These are phyloP conservation scores for Serilophus lunatus DNA, from an alignment of 2,113 vertebrate species.

Conservation along the genomic window DNA sequence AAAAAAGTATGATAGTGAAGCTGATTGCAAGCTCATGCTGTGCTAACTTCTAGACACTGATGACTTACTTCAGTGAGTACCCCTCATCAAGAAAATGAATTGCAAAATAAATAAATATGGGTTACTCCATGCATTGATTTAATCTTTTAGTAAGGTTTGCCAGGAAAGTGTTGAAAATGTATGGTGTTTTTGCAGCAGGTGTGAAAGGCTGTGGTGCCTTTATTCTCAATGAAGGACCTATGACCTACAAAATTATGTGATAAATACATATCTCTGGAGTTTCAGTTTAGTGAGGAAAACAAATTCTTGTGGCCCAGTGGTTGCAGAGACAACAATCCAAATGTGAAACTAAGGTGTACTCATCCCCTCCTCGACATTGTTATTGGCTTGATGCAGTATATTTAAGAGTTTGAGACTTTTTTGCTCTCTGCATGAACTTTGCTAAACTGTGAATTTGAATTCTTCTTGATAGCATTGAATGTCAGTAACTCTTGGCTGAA, in stretches of 20 bases:
- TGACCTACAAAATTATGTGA: background rate
- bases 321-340: background rate
- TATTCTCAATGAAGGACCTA: background rate
- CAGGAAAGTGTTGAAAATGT: background rate
- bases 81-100: background rate
- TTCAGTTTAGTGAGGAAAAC: background rate
- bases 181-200: fast-evolving
- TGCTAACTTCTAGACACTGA: background rate
- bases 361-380: background rate
- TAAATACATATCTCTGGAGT: background rate
- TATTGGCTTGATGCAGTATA: background rate
- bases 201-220: background rate
- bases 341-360: background rate
- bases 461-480: background rate
- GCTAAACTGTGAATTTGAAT: background rate
- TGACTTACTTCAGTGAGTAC: background rate
- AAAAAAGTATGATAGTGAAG: background rate
- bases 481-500: background rate
- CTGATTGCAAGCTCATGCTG: fast-evolving
- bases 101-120: background rate
- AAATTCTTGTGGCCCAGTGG: background rate
- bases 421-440: background rate
- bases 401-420: background rate
- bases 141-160: background rate
- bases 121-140: background rate